phyloP scores from a whole-genome alignment of 2,797 vertebrate species.

The Darevskia mixta region DNA sequence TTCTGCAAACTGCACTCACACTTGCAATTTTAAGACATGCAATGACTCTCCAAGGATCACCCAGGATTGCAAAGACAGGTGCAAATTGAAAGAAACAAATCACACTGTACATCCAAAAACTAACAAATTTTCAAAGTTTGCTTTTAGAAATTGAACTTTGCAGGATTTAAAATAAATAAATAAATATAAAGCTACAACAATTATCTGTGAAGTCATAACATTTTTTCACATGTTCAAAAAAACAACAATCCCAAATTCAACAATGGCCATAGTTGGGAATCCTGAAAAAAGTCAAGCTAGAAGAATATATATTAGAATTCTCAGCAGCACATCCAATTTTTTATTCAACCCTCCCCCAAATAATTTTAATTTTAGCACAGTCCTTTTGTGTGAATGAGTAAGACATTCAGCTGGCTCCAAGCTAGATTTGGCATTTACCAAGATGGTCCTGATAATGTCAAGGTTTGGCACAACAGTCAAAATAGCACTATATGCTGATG shows the following conservation, averaged over 20 bases:
- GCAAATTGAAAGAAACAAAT: background rate
- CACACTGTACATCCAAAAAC: background rate
- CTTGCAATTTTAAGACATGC: background rate
- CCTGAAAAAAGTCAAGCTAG: background rate
- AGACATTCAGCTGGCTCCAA: background rate
- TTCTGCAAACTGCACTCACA: background rate
- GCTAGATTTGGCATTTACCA: background rate
- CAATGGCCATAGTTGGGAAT: background rate
- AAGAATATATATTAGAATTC: background rate
- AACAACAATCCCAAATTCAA: background rate
- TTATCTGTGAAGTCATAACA: background rate
- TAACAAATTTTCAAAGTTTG: background rate
- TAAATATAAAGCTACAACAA: background rate
- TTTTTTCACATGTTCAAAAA: background rate
- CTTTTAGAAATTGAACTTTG: background rate
- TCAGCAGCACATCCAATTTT: background rate
- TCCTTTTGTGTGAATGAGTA: background rate
- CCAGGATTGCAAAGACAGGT: background rate
- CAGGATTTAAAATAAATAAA: background rate
- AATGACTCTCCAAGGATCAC: background rate
- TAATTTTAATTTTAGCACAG: background rate
- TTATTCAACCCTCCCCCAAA: background rate
- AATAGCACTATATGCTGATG: background rate
- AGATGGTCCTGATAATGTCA: background rate
- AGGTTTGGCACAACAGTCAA: background rate